Conservation (phyloP, 1,140 invertebrate genomes). For the Aleiodes sp. region DNA sequence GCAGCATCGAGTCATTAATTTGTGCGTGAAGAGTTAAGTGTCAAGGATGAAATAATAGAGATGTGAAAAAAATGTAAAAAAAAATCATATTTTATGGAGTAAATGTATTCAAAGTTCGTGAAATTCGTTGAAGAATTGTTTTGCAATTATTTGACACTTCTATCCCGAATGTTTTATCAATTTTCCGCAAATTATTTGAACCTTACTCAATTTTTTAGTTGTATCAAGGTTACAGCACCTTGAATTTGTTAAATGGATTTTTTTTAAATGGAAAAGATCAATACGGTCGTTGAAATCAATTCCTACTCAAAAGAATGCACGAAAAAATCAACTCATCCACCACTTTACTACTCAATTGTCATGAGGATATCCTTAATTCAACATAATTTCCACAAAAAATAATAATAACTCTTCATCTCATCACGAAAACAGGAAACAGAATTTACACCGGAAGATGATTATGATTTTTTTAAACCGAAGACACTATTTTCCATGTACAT, state of each 20-base stretch:
- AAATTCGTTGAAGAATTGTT: background rate
- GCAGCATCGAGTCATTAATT: conserved; percentile 14
- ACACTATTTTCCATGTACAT: background rate
- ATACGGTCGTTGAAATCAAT: too few species aligned
- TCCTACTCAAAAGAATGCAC: too few species aligned
- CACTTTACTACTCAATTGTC: too few species aligned
- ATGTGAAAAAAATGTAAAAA: background rate
- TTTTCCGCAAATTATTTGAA: conserved; percentile 1
- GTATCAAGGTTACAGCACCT: too few species aligned
- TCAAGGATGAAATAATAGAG: background rate
- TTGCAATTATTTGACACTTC: too few species aligned
- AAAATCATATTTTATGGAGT: conserved; percentile 17
- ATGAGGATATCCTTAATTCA: too few species aligned
- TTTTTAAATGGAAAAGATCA: too few species aligned
- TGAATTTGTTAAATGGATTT: too few species aligned
- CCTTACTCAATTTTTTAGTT: too few species aligned
- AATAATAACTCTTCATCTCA: conserved; percentile 15
- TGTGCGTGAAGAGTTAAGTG: background rate
- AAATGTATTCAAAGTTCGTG: conserved; percentile 1
- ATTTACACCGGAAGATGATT: conserved; percentile 16
- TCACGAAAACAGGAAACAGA: conserved; percentile 28
- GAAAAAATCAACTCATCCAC: too few species aligned
- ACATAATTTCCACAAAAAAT: too few species aligned
- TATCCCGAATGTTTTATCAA: background rate
- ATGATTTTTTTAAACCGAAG: conserved; percentile 6